phyloP scores from a whole-genome alignment of 2,113 vertebrate species.

The Thalassoma bifasciatum region DNA sequence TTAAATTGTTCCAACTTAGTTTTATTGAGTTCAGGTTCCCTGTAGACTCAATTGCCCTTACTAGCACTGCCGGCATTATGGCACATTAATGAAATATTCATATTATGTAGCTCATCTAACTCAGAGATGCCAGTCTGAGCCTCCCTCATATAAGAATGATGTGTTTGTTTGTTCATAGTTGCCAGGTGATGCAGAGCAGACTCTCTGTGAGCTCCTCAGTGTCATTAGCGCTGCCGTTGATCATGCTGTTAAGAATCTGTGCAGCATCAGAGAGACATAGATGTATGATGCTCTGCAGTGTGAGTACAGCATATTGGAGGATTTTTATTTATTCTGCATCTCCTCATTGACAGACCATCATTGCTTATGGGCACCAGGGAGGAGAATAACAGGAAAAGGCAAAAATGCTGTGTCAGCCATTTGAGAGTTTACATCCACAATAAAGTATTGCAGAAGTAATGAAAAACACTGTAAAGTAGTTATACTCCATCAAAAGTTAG shows the following conservation, averaged over 20 bases:
- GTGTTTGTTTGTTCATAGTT: slow-evolving; percentile 13
- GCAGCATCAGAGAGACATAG: slow-evolving; percentile 29
- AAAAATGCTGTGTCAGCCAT: slow-evolving; percentile 42
- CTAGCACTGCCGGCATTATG: slow-evolving; percentile 15
- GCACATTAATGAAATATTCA: slow-evolving; percentile 39
- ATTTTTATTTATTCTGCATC: slow-evolving; percentile 53
- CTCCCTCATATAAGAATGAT: slow-evolving; percentile 1
- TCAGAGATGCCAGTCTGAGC: background rate
- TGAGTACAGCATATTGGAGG: slow-evolving; percentile 7
- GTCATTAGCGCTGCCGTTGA: slow-evolving; percentile 48
- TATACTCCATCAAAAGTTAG: background rate
- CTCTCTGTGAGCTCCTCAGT: background rate
- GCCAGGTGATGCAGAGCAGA: slow-evolving; percentile 22
- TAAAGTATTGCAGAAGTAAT: slow-evolving; percentile 12
- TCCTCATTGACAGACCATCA: slow-evolving; percentile 40
- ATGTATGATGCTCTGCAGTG: slow-evolving; percentile 22
- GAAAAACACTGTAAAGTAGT: slow-evolving; percentile 6
- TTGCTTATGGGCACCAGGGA: slow-evolving; percentile 22
- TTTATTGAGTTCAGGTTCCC: slow-evolving; percentile 42
- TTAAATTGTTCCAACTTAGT: slow-evolving; percentile 40
- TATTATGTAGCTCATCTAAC: slow-evolving; percentile 6
- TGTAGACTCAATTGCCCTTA: background rate
- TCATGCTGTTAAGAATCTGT: slow-evolving; percentile 51
- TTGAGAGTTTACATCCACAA: slow-evolving; percentile 1
- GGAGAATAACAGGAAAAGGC: slow-evolving; percentile 16